phyloP scores from a whole-genome alignment of 2,888 invertebrate species.

The Chymomyza procnemis region DNA sequence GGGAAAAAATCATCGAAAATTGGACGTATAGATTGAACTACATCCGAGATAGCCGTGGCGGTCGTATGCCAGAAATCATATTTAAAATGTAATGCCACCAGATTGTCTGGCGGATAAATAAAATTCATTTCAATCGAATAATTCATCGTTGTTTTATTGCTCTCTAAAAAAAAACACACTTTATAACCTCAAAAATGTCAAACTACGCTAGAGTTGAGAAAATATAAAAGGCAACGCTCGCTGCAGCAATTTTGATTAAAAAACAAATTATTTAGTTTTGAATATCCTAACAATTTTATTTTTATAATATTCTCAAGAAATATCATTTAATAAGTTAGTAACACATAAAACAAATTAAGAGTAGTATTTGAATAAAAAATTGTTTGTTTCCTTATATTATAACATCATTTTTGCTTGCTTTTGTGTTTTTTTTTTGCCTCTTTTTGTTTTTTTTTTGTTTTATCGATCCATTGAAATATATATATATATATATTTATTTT shows the following conservation, averaged over 20 bases:
- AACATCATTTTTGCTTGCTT: slow-evolving; percentile 40
- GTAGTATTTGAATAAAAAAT: slow-evolving; percentile 73
- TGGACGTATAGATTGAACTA: too few species aligned
- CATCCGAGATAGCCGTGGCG: too few species aligned
- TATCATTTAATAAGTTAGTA: slow-evolving; percentile 72
- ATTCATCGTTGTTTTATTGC: too few species aligned
- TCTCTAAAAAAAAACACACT: too few species aligned
- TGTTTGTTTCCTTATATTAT: slow-evolving; percentile 51
- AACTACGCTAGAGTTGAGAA: too few species aligned
- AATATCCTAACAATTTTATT: slow-evolving; percentile 70
- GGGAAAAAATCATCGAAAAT: too few species aligned
- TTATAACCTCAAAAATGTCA: too few species aligned
- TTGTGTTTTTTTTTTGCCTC: background rate
- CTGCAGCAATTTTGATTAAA: background rate
- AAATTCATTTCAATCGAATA: too few species aligned
- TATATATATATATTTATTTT: slow-evolving; percentile 37
- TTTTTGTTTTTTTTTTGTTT: slow-evolving; percentile 22
- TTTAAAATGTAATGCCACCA: too few species aligned
- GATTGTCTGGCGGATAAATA: too few species aligned
- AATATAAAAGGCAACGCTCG: too few species aligned
- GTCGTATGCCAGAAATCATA: too few species aligned
- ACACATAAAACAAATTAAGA: slow-evolving; percentile 74
- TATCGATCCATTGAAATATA: slow-evolving; percentile 70
- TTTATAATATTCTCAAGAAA: slow-evolving; percentile 68
- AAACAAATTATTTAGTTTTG: slow-evolving; percentile 28